Conservation (phyloP, 2,797 vertebrate genomes). For the Pseudomugil tenellus region DNA sequence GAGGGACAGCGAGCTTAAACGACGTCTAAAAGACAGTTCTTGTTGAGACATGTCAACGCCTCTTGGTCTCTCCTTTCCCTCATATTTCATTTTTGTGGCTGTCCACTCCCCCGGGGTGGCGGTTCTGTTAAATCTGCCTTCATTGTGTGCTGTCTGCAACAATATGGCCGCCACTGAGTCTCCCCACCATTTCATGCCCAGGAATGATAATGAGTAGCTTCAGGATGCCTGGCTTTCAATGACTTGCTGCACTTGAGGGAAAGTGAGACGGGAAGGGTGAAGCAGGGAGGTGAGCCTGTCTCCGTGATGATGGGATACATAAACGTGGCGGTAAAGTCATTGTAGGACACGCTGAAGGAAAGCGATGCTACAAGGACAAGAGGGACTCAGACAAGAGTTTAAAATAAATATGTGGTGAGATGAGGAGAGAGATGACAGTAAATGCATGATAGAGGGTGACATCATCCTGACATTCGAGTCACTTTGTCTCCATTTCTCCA, state of each 20-base stretch:
- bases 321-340: slow-evolving; percentile 11
- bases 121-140: slow-evolving; percentile 36
- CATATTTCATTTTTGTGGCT: slow-evolving; percentile 47
- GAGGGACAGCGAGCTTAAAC: background rate
- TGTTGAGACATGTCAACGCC: slow-evolving; percentile 29
- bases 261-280: slow-evolving; percentile 18
- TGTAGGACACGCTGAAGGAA: slow-evolving; percentile 27
- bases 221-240: slow-evolving; percentile 55
- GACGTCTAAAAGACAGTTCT: slow-evolving; percentile 1
- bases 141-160: slow-evolving; percentile 55
- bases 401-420: slow-evolving; percentile 16
- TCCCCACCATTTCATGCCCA: slow-evolving; percentile 60
- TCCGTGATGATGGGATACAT: background rate
- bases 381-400: background rate
- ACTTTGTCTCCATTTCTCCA: background rate
- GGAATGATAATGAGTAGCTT: slow-evolving; percentile 74
- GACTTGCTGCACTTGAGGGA: slow-evolving; percentile 36
- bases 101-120: slow-evolving; percentile 28
- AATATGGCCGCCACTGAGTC: slow-evolving; percentile 63
- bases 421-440: background rate
- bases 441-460: slow-evolving; percentile 20
- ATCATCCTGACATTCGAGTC: slow-evolving; percentile 35
- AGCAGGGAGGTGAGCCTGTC: slow-evolving; percentile 3
- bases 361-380: slow-evolving; percentile 22
- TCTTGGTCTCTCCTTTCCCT: slow-evolving; percentile 46